Percentiles rank a stretch among this genome's conserved stretches.
phyloP scores from a whole-genome alignment of 2,113 vertebrate genomes.

The Morone chrysops region DNA sequence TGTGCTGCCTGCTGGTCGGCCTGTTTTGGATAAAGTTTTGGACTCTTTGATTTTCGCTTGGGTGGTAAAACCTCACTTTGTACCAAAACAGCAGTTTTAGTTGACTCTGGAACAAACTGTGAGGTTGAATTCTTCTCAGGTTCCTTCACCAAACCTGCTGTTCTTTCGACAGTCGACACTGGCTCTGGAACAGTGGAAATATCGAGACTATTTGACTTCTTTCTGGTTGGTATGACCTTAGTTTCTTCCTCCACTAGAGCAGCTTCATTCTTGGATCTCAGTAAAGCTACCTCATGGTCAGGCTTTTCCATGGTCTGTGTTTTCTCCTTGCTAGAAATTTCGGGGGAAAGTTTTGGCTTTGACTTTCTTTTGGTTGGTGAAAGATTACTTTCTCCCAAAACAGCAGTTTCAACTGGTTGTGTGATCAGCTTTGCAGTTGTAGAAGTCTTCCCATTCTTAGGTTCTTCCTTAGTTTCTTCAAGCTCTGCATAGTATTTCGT shows the following conservation, averaged over 20 bases:
- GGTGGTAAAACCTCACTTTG: constrained; percentile 22
- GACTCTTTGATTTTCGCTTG: constrained; percentile 54
- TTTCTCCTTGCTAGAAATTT: background rate
- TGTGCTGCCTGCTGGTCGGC: background rate
- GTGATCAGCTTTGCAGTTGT: background rate
- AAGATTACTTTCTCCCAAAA: background rate
- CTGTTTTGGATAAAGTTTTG: constrained; percentile 8
- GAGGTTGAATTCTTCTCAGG: background rate
- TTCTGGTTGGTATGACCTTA: background rate
- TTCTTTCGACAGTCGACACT: background rate
- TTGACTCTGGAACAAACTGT: background rate
- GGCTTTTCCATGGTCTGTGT: background rate
- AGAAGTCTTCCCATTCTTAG: background rate
- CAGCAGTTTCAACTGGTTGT: background rate
- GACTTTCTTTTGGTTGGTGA: constrained; percentile 6
- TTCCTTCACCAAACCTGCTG: background rate
- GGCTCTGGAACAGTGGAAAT: background rate
- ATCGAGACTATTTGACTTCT: background rate
- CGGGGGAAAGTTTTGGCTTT: background rate
- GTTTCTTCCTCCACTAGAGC: background rate
- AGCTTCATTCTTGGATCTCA: background rate
- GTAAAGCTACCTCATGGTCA: background rate
- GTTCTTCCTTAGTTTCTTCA: background rate
- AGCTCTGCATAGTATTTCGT: background rate
- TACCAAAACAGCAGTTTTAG: background rate